Evolutionary conservation across 23 tunicate species (phyloP), one percentile per base, ranked within the genome.

Genomic region (Trididemnum nubilum): DNA sequence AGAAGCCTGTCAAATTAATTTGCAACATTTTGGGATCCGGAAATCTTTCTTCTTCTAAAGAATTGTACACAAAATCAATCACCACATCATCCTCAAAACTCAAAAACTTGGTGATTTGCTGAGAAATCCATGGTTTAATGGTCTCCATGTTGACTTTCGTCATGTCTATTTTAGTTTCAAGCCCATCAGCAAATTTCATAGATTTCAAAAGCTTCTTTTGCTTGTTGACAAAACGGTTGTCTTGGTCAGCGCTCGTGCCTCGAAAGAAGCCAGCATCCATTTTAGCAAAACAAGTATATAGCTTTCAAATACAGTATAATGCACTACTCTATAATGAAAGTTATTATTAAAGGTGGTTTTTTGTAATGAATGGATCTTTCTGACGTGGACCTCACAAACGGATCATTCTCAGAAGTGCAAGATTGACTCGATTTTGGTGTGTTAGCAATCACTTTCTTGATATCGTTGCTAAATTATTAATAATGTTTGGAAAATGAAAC

Each of bases 231-330:
- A 94, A 94, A 0, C 98, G 90, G 60, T 89, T 94, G 64, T 94
- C 98, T 54, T 94, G 98, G 65, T 94, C 98, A 2, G 98, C 83
- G 70, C 91, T 94, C 34, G 98, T 94, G n/a, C 98, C 98, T 82
- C 86, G 78, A 71, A 82, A 82, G 33, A 82, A 82, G 24, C 86
- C 86, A 69, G 86, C 86, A 82, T 82, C 86, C 86, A 82, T 82
- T 82, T 7, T 73, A n/a, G n/a, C n/a, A 49, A 49, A 49, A 49
- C 18, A 49, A 49, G 15, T 49, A 49, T 49, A n/a, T n/a, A n/a
- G n/a, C n/a, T n/a, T n/a, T n/a, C n/a, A n/a, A n/a, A n/a, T n/a
- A n/a, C n/a, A n/a, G n/a, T n/a, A n/a, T n/a, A n/a, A n/a, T n/a
- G n/a, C n/a, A n/a, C n/a, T n/a, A n/a, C n/a, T n/a, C n/a, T n/a